A percentile compares a stretch with the other conserved stretches of the same genome.
Conservation (phyloP, 2,113 vertebrate genomes). For the Nothobranchius furzeri region DNA sequence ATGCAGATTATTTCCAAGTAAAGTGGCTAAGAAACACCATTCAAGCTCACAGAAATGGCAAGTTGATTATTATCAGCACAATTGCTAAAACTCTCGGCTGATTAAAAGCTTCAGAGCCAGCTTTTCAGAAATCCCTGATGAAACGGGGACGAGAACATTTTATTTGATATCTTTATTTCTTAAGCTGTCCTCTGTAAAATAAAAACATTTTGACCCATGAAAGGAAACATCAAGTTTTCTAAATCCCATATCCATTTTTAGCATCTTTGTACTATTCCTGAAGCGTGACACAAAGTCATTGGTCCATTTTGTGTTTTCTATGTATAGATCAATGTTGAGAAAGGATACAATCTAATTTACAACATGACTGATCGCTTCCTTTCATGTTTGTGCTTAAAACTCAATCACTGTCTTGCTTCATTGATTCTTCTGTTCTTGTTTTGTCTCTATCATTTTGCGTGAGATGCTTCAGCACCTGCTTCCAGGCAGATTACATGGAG, state of each 20-base stretch:
- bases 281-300: not conserved
- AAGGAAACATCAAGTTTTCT: not conserved
- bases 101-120: constrained; percentile 10
- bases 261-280: not conserved
- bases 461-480: constrained; percentile 17
- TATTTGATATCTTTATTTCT: not conserved
- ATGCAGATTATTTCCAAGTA: constrained; percentile 3
- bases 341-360: not conserved
- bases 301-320: not conserved
- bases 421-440: not conserved
- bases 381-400: constrained; percentile 6
- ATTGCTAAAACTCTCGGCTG: constrained; percentile 7
- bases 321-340: constrained; percentile 11
- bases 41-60: not conserved
- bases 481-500: not conserved
- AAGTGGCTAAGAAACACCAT: not conserved
- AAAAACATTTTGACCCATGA: not conserved
- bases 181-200: not conserved
- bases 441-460: not conserved
- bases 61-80: constrained; percentile 12
- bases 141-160: not conserved
- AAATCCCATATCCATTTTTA: not conserved
- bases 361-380: not conserved
- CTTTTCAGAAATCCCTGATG: not conserved
- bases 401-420: not conserved